Base-by-base conservation (phyloP, 2,113 vertebrate genomes). In the Pelobates fuscus region DNA sequence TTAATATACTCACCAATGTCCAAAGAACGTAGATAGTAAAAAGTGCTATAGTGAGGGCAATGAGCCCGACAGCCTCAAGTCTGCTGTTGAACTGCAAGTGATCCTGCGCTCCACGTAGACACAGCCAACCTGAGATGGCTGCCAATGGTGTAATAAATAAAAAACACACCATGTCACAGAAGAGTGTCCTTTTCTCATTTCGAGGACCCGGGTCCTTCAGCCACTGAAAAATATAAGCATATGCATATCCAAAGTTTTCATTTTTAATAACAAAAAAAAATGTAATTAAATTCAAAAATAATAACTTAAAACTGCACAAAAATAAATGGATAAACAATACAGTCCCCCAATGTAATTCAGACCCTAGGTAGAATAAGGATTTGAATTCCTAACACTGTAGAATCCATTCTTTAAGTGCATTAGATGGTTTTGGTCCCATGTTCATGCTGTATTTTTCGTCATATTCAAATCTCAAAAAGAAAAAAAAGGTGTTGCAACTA, bases 1-100 rank as follows among this genome's bases (percentile, higher is more conserved):
- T n/a, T n/a, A n/a, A n/a, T n/a, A n/a, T 43, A 88, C 89, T 92
- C 89, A 98, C 97, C 94, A 98, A 88, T 0, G 96, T 98, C 97
- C 97, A 98, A 74, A 98, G 95, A 80, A 97, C 88, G 0, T 97
- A 98, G 88, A 98, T 98, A 70, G 96, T 98, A 82, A 98, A 98
- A 79, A 98, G 96, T 81, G 96, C 96, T 2, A 98, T 95, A 78
- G 97, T 98, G 68, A 98, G 94, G 6, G 95, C 95, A 2, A 98
- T 97, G 83, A 98, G 94, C 43, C 96, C 96, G 6, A 96, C 90
- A 0, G 96, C 94, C 88, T 97, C 95, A 80, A 98, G 91, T n/a
- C 92, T 90, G 88, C 95, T 97, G 72, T 95, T 94, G 80, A 96
- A 92, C 75, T 94, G 94, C 55, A 98, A 79, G 65, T 98, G 96